Evolutionary conservation across 2,113 vertebrate species (phyloP).

Genomic region (Pica pica): DNA sequence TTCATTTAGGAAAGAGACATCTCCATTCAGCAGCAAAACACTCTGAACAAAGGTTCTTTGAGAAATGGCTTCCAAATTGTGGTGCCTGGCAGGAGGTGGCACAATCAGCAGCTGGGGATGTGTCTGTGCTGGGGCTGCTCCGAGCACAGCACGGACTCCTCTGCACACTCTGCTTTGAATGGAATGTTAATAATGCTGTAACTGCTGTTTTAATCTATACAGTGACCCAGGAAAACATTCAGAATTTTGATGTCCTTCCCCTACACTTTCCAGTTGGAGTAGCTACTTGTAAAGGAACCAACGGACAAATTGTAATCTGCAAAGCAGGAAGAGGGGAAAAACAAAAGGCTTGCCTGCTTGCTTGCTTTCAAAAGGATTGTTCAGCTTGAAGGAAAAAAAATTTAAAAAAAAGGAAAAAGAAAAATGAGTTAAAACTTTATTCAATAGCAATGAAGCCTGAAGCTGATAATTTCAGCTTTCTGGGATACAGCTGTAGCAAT

Average conservation of each 20-base stretch:
- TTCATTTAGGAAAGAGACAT: not conserved
- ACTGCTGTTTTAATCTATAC: not conserved
- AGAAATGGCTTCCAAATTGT: not conserved
- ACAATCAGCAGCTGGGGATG: not conserved
- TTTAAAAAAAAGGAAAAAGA: not conserved
- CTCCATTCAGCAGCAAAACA: not conserved
- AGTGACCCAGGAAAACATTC: not conserved
- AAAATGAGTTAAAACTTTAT: conserved; percentile 31
- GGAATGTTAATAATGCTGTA: not conserved
- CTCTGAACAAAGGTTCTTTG: not conserved
- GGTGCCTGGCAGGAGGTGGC: not conserved
- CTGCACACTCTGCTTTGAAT: not conserved
- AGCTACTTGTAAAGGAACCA: not conserved
- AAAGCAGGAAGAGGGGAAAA: not conserved
- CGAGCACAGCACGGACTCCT: not conserved
- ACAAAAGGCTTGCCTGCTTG: not conserved
- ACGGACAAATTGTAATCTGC: not conserved
- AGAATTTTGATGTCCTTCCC: not conserved
- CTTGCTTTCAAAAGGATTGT: not conserved
- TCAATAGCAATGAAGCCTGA: conserved; percentile 29
- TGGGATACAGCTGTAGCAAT: not conserved
- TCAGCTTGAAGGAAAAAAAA: not conserved
- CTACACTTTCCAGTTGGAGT: not conserved
- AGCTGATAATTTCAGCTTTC: conserved; percentile 15
- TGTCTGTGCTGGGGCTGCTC: not conserved